phyloP scores from a whole-genome alignment of 2,797 vertebrate genomes.

The Eleutherodactylus coqui region DNA sequence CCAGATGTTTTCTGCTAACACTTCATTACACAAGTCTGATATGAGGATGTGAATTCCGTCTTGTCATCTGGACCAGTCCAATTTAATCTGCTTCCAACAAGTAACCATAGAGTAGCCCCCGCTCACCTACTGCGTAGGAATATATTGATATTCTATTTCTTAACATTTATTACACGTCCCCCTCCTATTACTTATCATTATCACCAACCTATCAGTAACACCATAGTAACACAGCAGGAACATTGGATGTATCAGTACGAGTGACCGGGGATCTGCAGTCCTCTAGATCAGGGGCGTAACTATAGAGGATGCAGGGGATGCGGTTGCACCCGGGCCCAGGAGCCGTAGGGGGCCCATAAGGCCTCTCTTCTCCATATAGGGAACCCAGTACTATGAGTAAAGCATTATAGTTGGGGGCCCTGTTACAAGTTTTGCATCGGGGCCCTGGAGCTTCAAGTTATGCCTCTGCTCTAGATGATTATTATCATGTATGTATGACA shows the following conservation, averaged over 20 bases:
- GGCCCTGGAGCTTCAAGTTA: too few relatives aligned
- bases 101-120: not conserved
- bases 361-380: too few relatives aligned
- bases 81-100: slow-evolving; percentile 8
- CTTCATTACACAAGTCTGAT: slow-evolving; percentile 16
- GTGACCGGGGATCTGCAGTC: not conserved
- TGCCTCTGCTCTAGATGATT: too few relatives aligned
- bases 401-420: too few relatives aligned
- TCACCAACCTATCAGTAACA: not conserved
- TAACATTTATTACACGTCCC: not conserved
- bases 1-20: not conserved
- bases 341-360: too few relatives aligned
- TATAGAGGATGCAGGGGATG: too few relatives aligned
- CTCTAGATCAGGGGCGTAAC: too few relatives aligned
- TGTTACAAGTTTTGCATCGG: too few relatives aligned
- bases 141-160: slow-evolving; percentile 22
- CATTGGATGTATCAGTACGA: not conserved
- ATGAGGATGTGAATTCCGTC: not conserved
- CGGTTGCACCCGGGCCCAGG: too few relatives aligned
- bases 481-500: not conserved
- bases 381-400: too few relatives aligned
- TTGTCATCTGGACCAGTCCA: not conserved
- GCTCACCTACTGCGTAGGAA: not conserved
- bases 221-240: not conserved
- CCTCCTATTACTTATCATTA: not conserved